Evolutionary conservation across 2,113 vertebrate species (phyloP).

Genomic region (Holacanthus passer): DNA sequence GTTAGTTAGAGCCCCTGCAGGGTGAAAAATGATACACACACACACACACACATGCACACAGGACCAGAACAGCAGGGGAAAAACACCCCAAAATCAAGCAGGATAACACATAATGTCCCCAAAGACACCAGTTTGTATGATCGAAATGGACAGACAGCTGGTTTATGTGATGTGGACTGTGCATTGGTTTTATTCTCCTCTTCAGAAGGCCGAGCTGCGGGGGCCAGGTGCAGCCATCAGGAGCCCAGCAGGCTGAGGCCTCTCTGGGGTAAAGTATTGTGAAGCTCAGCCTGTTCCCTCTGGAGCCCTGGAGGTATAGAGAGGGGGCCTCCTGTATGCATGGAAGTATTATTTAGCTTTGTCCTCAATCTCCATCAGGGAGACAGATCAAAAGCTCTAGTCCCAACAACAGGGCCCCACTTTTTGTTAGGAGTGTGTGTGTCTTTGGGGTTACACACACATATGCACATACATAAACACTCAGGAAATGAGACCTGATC

Average conservation of each 20-base stretch:
- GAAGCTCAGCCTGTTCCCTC: constrained; percentile 60
- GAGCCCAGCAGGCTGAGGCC: constrained; percentile 65
- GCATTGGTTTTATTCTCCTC: constrained; percentile 35
- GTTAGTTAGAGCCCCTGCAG: constrained; percentile 37
- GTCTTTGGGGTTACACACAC: background rate
- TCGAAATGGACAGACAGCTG: constrained; percentile 61
- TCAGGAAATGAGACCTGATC: constrained; percentile 49
- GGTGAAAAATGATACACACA: constrained; percentile 67
- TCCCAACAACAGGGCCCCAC: constrained; percentile 8
- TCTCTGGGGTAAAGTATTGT: constrained; percentile 70
- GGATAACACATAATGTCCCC: constrained; percentile 30
- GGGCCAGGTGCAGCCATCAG: constrained; percentile 75
- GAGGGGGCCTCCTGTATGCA: constrained; percentile 52
- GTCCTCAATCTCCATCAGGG: constrained; percentile 60
- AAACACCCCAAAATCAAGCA: constrained; percentile 30
- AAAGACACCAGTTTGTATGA: constrained; percentile 47
- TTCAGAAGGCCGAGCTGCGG: constrained; percentile 33
- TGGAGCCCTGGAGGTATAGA: constrained; percentile 66
- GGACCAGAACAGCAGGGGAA: background rate
- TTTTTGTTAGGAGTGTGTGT: constrained; percentile 33
- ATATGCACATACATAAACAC: constrained; percentile 18
- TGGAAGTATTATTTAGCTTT: constrained; percentile 56
- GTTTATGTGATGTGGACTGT: constrained; percentile 32
- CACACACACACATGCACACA: constrained; percentile 16
- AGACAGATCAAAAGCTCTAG: constrained; percentile 60